Conservation (phyloP, 2,113 vertebrate species). For the Coregonus clupeaformis region DNA sequence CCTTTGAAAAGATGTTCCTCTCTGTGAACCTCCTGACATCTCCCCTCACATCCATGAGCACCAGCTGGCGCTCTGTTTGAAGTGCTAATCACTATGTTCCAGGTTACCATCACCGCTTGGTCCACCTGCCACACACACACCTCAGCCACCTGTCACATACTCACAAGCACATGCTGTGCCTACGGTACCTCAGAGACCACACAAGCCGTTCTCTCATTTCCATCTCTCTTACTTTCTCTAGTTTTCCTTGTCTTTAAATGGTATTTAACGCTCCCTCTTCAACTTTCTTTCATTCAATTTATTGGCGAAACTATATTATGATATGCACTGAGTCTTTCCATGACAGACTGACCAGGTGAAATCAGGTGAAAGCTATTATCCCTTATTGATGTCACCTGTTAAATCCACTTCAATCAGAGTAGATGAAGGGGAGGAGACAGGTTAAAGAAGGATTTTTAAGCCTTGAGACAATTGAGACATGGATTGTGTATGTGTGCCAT, state of each 20-base stretch:
- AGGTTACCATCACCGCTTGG: neutral
- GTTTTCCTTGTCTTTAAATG: neutral
- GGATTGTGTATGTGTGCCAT: too few species aligned
- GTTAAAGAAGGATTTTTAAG: too few species aligned
- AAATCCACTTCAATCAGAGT: too few species aligned
- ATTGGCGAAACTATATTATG: too few species aligned
- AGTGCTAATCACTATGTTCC: conserved; percentile 18
- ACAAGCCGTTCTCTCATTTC: neutral
- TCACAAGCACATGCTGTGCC: neutral
- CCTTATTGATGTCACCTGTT: too few species aligned
- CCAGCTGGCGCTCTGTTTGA: conserved; percentile 27
- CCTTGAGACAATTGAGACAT: too few species aligned
- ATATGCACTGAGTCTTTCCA: too few species aligned
- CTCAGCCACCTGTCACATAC: conserved; percentile 1
- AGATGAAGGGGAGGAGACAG: too few species aligned
- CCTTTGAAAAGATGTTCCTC: neutral
- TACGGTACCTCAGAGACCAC: neutral
- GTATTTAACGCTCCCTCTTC: neutral
- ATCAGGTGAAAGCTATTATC: too few species aligned
- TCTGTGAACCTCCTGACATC: neutral
- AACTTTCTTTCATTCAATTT: neutral
- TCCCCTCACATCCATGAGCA: conserved; percentile 2
- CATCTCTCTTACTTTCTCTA: neutral
- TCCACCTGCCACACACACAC: conserved; percentile 1
- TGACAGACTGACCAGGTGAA: too few species aligned